Evolutionary conservation across 2,888 invertebrate genomes (phyloP), one percentile per base, ranked within the genome.

Genomic region (Colostygia pectinataria): DNA sequence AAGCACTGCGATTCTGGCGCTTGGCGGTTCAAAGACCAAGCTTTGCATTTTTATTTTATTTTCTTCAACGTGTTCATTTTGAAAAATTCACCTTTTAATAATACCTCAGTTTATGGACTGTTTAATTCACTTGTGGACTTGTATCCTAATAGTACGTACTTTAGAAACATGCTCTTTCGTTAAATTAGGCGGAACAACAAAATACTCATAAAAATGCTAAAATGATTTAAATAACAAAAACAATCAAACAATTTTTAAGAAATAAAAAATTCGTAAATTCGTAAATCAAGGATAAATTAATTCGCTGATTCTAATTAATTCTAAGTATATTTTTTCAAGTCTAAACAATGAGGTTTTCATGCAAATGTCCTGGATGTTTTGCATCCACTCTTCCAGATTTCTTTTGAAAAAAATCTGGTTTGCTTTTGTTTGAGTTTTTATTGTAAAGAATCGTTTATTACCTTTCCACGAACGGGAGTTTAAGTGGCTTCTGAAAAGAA

Each of bases 341-440:
- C 48, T 63, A 63, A 64, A 71, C 68, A 74, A 78, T 68, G 71
- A 66, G 64, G 55, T 77, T 77, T 73, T 76, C 58, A 80, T 79
- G 80, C 71, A 78, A 80, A 80, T 80, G 55, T 42, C 55, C 58
- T 52, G 60, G 53, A 58, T 56, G 56, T 36, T 63, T 65, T 63
- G 64, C 58, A 63, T 62, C 53, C 49, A 56, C 54, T 51, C 46
- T 46, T 61, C 15, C 44, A 57, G 57, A 57, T 53, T 62, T 56
- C 41, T 53, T 37, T 40, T 52, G 28, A 51, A 47, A 49, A 43
- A 49, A 43, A 32, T 33, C 32, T 40, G 37, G 33, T 42, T 33
- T 55, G 41, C 34, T 48, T 49, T 46, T 49, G 29, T 38, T 40
- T 24, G 6, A 24, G 20, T 42, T 41, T 41, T 36, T 28, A 29